phyloP scores from a whole-genome alignment of 2,888 invertebrate species.

The Netelia virgata region DNA sequence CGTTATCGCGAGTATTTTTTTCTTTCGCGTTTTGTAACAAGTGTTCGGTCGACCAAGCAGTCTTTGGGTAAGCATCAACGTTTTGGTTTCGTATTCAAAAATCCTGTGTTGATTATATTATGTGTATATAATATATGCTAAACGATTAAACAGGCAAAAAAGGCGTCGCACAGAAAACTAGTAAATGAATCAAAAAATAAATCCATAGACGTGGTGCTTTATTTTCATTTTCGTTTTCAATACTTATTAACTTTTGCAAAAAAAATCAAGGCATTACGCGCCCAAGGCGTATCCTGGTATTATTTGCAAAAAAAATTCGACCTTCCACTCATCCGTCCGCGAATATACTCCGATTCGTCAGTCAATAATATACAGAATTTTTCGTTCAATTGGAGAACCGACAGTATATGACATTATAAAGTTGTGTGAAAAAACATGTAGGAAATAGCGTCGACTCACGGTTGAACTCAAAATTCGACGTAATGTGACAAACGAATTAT shows the following conservation, averaged over 20 bases:
- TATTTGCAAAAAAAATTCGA: conserved; percentile 25
- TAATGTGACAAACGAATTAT: conserved; percentile 29
- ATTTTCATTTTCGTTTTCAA: conserved; percentile 61
- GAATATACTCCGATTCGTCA: conserved; percentile 15
- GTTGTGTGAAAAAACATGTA: conserved; percentile 53
- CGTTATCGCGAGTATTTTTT: not conserved
- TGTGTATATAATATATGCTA: conserved; percentile 1
- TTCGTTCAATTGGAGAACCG: conserved; percentile 23
- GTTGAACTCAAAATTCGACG: conserved; percentile 24
- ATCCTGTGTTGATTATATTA: conserved; percentile 18
- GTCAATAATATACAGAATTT: conserved; percentile 10
- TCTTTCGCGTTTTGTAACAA: conserved; percentile 5
- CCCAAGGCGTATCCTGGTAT: conserved; percentile 20
- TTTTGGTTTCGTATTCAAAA: not conserved
- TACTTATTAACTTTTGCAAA: conserved; percentile 55
- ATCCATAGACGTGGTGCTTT: conserved; percentile 69
- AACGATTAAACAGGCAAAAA: conserved; percentile 44
- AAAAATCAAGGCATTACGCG: conserved; percentile 48
- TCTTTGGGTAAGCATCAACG: conserved; percentile 42
- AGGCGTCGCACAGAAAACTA: conserved; percentile 44
- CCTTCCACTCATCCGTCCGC: conserved; percentile 58
- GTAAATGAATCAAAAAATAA: conserved; percentile 73
- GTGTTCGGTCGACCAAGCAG: conserved; percentile 48
- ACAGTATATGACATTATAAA: conserved; percentile 19
- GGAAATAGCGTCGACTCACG: conserved; percentile 38